phyloP scores from a whole-genome alignment of 2,113 vertebrate genomes.

The Mesitornis unicolor region DNA sequence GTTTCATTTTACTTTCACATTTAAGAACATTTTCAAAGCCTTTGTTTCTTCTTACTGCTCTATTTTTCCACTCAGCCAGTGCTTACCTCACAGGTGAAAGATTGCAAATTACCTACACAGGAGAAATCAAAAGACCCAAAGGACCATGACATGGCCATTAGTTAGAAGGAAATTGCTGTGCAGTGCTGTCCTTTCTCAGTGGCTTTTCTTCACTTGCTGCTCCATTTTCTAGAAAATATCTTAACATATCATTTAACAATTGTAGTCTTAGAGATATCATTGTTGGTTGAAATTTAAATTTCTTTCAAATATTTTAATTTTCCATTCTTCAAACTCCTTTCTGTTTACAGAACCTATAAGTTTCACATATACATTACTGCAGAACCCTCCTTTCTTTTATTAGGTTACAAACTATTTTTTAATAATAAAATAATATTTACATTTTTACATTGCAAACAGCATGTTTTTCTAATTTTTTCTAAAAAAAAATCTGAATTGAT shows the following conservation, averaged over 20 bases:
- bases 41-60: background rate
- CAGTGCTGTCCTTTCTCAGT: background rate
- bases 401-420: background rate
- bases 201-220: background rate
- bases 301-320: background rate
- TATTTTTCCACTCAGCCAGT: background rate
- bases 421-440: background rate
- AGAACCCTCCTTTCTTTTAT: background rate
- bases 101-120: background rate
- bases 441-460: background rate
- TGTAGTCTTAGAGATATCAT: background rate
- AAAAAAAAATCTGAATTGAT: background rate
- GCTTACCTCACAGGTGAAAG: background rate
- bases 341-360: background rate
- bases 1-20: background rate
- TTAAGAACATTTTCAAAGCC: background rate
- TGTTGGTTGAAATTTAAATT: background rate
- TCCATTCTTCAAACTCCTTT: background rate
- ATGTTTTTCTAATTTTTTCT: too few relatives aligned
- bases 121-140: background rate
- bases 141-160: background rate
- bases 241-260: background rate
- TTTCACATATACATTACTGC: background rate
- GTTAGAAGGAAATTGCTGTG: background rate
- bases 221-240: background rate